Conservation (phyloP, 2,797 vertebrate species). For the Coregonus ussuriensis region DNA sequence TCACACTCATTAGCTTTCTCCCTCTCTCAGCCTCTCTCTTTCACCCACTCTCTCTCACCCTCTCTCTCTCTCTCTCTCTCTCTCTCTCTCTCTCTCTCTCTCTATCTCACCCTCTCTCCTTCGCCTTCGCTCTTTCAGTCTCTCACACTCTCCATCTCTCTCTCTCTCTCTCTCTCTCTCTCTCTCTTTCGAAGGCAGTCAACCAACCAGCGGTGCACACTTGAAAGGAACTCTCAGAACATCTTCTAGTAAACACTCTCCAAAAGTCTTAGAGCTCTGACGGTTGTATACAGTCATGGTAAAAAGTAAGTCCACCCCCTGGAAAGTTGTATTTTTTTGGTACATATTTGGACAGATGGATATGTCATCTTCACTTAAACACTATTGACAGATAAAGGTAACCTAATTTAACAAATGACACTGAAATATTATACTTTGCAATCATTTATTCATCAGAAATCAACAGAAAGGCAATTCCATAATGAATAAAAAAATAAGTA, state of each 20-base stretch:
- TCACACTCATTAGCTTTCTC: slow-evolving; percentile 10
- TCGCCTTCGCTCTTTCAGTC: slow-evolving; percentile 13
- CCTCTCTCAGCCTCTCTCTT: slow-evolving; percentile 25
- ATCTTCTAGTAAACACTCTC: slow-evolving; percentile 32
- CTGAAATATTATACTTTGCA: too few relatives aligned
- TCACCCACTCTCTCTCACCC: slow-evolving; percentile 10
- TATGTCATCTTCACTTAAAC: too few relatives aligned
- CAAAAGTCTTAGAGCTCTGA: slow-evolving; percentile 20
- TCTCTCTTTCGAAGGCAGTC: slow-evolving; percentile 30
- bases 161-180: neutral
- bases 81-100: neutral
- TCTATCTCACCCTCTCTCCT: slow-evolving; percentile 19
- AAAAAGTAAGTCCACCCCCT: too few relatives aligned
- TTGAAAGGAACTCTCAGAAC: slow-evolving; percentile 40
- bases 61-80: slow-evolving; percentile 22
- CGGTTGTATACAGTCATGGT: neutral
- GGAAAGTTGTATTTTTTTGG: too few relatives aligned
- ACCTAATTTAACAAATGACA: too few relatives aligned
- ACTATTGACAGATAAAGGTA: too few relatives aligned
- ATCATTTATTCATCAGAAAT: too few relatives aligned
- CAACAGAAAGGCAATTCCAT: too few relatives aligned
- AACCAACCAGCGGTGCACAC: slow-evolving; percentile 49
- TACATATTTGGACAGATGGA: too few relatives aligned
- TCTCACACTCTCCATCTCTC: slow-evolving; percentile 11
- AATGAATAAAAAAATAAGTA: too few relatives aligned